Evolutionary conservation across 2,113 vertebrate species (phyloP), one percentile per base, ranked within the genome.

Genomic region (Misgurnus mizolepis): DNA sequence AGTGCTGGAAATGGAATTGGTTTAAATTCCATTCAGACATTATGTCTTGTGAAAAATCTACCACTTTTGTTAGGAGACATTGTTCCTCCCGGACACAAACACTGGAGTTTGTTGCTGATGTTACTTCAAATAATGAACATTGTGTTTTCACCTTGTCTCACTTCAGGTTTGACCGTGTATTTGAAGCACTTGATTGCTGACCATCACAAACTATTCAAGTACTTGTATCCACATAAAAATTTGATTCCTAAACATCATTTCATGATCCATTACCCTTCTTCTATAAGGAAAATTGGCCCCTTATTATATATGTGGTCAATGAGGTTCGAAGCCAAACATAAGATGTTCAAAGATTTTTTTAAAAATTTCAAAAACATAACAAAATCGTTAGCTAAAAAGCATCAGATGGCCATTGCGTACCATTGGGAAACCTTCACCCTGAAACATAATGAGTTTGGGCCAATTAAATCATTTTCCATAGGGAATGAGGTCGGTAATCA

Each of bases 111-210:
- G 22, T 62, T 62, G 12, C 15, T 79, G 50, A 56, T 66, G 47
- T 84, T 73, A 60, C 73, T 68, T 67, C 62, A 81, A 68, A 84
- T 81, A 81, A 81, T 84, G 41, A 81, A 73, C 67, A 53, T 78
- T 67, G 69, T 81, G 53, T 82, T 79, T 79, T 81, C 75, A 49
- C 69, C 56, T 84, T 39, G 22, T 77, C 41, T 70, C 3, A 83
- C 71, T 80, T 7, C n/a, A 50, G 78, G 64, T n/a, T 68, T 84
- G 67, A 68, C 76, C 49, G 45, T 67, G n/a, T 78, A 78, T 84
- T 80, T 80, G 5, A 77, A 80, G 72, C 39, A 71, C 61, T 80
- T 80, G 67, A 84, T 80, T 76, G 66, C 73, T 61, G 74, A 81
- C 60, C 74, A 64, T 15, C 43, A 78, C 50, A 80, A 80, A 64